Evolutionary conservation across 1,140 invertebrate species (phyloP).

Genomic region (Drosophila pectinifera): DNA sequence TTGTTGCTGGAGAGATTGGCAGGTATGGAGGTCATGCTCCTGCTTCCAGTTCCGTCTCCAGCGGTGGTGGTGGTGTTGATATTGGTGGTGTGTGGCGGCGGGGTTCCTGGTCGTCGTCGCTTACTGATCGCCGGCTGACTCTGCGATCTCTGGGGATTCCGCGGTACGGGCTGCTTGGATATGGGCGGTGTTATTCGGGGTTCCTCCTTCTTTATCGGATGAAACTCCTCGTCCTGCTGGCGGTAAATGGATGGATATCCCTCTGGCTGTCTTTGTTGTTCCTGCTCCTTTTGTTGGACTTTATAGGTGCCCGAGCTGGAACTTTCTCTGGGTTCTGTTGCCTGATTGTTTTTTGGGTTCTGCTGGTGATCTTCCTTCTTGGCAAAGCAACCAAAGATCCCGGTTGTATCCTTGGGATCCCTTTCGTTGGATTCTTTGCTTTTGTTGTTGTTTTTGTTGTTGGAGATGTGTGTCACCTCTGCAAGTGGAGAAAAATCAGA

Average conservation of each 20-base stretch:
- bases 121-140: slow-evolving; percentile 64
- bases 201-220: slow-evolving; percentile 14
- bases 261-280: slow-evolving; percentile 23
- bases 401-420: slow-evolving; percentile 35
- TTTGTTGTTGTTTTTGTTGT: slow-evolving; percentile 49
- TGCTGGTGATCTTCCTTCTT: slow-evolving; percentile 35
- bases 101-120: slow-evolving; percentile 61
- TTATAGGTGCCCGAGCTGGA: slow-evolving; percentile 59
- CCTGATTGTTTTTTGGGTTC: slow-evolving; percentile 18
- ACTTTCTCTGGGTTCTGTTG: slow-evolving; percentile 14
- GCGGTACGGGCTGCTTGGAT: slow-evolving; percentile 40
- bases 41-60: slow-evolving; percentile 38
- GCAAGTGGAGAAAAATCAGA: slow-evolving; percentile 76
- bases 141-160: slow-evolving; percentile 55
- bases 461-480: slow-evolving; percentile 83
- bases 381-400: slow-evolving; percentile 61
- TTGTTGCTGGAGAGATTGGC: slow-evolving; percentile 71
- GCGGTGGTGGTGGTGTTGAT: slow-evolving; percentile 19
- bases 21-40: slow-evolving; percentile 75
- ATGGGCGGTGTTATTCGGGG: slow-evolving; percentile 23
- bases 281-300: slow-evolving; percentile 54
- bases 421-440: slow-evolving; percentile 41
- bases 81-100: slow-evolving; percentile 52
- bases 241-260: slow-evolving; percentile 42
- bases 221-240: slow-evolving; percentile 59